Evolutionary conservation across 1,140 invertebrate species (phyloP).

Genomic region (Scaptomyza graminum): DNA sequence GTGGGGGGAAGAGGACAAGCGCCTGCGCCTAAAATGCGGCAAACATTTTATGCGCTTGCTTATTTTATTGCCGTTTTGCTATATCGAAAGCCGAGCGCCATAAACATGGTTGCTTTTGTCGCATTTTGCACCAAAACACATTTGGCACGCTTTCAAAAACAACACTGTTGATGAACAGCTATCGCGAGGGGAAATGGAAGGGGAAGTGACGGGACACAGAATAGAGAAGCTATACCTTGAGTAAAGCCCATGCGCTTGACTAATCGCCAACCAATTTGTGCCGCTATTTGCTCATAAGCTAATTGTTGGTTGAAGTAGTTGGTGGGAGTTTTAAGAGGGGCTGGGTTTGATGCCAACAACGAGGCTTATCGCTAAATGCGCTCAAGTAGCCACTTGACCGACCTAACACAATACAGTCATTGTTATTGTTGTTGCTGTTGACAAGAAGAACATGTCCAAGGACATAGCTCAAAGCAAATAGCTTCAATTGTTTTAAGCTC

Average conservation of each 20-base stretch:
- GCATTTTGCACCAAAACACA: slow-evolving; percentile 49
- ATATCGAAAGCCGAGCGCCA: background rate
- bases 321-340: background rate
- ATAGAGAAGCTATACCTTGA: background rate
- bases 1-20: background rate
- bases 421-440: slow-evolving; percentile 9
- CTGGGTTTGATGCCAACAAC: background rate
- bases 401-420: slow-evolving; percentile 24
- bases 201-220: background rate
- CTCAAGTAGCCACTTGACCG: slow-evolving; percentile 59
- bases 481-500: slow-evolving; percentile 78
- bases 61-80: slow-evolving; percentile 25
- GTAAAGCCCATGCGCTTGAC: slow-evolving; percentile 14
- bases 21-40: slow-evolving; percentile 69
- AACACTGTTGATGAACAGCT: slow-evolving; percentile 12
- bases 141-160: slow-evolving; percentile 61
- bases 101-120: slow-evolving; percentile 53
- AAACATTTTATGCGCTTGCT: slow-evolving; percentile 32
- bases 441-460: background rate
- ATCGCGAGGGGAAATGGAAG: background rate
- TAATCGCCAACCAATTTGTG: slow-evolving; percentile 48
- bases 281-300: slow-evolving; percentile 30
- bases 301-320: slow-evolving; percentile 19
- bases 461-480: slow-evolving; percentile 55
- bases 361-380: slow-evolving; percentile 64